Evolutionary conservation across 2,797 vertebrate genomes (phyloP).

Genomic region (Artibeus lituratus): DNA sequence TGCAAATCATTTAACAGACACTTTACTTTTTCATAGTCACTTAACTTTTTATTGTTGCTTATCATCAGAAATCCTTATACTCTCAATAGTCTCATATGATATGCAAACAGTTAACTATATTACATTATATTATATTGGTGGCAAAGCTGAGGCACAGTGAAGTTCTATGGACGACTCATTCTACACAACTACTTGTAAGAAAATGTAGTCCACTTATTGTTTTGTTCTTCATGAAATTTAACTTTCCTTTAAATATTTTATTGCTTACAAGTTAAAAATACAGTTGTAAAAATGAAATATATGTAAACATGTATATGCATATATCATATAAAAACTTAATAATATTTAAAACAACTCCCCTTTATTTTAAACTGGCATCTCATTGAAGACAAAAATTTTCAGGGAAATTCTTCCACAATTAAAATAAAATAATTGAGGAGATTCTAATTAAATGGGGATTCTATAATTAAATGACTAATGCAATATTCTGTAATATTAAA

Average conservation of each 20-base stretch:
- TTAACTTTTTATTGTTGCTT: conserved; percentile 21
- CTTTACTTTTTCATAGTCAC: background rate
- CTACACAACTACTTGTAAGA: background rate
- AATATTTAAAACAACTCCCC: background rate
- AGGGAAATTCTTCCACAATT: background rate
- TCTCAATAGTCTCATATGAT: background rate
- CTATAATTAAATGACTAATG: background rate
- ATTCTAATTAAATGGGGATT: background rate
- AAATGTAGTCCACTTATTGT: background rate
- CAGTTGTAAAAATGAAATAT: background rate
- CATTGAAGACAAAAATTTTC: background rate
- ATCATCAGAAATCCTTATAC: background rate
- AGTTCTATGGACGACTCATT: background rate
- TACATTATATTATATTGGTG: background rate
- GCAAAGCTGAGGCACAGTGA: background rate
- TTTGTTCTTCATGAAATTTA: background rate
- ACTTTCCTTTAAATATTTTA: background rate
- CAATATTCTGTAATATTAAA: background rate
- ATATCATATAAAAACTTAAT: background rate
- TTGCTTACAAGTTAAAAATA: background rate
- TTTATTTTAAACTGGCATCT: background rate
- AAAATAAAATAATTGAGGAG: background rate
- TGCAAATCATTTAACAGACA: background rate
- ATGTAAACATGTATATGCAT: background rate
- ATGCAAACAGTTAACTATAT: background rate